Base-by-base conservation (phyloP, 1,140 invertebrate genomes). In the Harpegnathos saltator region DNA sequence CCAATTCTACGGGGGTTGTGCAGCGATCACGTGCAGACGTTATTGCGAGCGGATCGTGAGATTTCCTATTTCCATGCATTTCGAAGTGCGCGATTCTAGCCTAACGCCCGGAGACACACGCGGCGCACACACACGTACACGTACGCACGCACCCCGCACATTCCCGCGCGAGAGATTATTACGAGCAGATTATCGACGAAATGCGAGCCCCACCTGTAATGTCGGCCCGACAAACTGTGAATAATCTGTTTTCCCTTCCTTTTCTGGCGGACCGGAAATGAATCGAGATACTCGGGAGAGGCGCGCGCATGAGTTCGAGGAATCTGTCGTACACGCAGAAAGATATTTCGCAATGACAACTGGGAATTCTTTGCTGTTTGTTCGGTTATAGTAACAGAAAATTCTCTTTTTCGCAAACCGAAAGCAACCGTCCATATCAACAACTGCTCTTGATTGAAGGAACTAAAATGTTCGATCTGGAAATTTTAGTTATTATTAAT, bases 11-110 rank as follows among this genome's bases (percentile, higher is more conserved):
- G 72, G 44, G 33, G 74, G 54, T 54, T 82, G 72, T 80, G 83
- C 63, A 80, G 73, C 72, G 85, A 85, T 88, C 86, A 89, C 87
- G 87, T 85, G 78, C 87, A 75, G 83, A 89, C 85, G 84, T 90
- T 88, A 88, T 89, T 89, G 84, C 83, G 56, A 62, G 68, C 62
- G 83, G 58, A 88, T 85, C 77, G 84, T 82, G 61, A 85, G 84
- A 84, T 86, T 85, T 82, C 68, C 72, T 84, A 82, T 87, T 89
- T 84, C 85, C 85, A 89, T 90, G 84, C 83, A 90, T 89, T 89
- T 87, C 72, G 61, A 74, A 89, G 84, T 63, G 69, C 75, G 54
- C 38, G 33, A 59, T 56, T 29, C 65, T 14, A 61, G 80, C 33
- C 63, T 81, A 84, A 82, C 56, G 63, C 66, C 65, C 29, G 14